Evolutionary conservation across 2,113 vertebrate species (phyloP).

Genomic region (Myotis yumanensis): DNA sequence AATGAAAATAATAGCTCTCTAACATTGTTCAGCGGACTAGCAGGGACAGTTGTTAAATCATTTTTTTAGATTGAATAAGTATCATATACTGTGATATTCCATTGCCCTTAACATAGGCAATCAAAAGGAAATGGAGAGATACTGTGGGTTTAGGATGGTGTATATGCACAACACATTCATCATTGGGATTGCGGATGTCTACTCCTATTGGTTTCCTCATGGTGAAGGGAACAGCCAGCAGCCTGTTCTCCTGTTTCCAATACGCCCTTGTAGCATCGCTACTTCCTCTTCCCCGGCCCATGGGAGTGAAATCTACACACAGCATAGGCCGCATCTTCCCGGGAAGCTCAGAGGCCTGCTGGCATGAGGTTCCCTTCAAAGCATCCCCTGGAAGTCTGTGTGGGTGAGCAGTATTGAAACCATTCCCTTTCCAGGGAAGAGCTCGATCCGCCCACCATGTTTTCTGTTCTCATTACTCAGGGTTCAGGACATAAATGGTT

Average conservation of each 20-base stretch:
- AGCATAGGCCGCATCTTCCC: conserved; percentile 86
- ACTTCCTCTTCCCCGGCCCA: conserved; percentile 87
- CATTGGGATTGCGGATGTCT: not conserved
- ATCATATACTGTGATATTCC: not conserved
- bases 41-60: not conserved
- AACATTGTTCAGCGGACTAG: not conserved
- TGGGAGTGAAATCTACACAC: conserved; percentile 86
- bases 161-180: not conserved
- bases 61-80: conserved; percentile 8
- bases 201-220: not conserved
- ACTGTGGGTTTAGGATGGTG: not conserved
- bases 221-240: conserved; percentile 42
- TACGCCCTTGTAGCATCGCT: conserved; percentile 65
- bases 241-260: conserved; percentile 69
- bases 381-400: conserved; percentile 91
- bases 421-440: conserved; percentile 78
- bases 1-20: conserved; percentile 1
- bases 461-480: conserved; percentile 75
- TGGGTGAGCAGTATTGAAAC: conserved; percentile 88
- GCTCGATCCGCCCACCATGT: conserved; percentile 63
- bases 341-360: conserved; percentile 83
- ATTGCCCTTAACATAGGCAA: not conserved
- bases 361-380: conserved; percentile 86
- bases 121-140: not conserved
- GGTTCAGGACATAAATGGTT: conserved; percentile 58